Conservation (phyloP, 2,888 invertebrate species). For the Folsomia candida region DNA sequence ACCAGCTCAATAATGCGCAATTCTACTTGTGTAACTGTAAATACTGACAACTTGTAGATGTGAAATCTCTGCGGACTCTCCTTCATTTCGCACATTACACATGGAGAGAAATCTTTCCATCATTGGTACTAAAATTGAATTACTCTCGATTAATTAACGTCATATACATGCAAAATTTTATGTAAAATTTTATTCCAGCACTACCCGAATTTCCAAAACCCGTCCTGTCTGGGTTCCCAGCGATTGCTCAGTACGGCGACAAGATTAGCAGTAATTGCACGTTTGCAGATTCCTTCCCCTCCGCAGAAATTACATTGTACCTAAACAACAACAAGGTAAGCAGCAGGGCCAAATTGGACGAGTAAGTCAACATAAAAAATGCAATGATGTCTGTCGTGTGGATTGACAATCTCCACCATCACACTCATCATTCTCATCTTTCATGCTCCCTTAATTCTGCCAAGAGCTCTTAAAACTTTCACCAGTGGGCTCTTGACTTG, state of each 20-base stretch:
- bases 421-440: too few species aligned
- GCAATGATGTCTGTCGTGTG: too few species aligned
- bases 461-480: constrained; percentile 17
- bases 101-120: constrained; percentile 34
- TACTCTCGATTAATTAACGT: background rate
- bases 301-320: constrained; percentile 30
- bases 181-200: constrained; percentile 14
- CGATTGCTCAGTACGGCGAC: constrained; percentile 11
- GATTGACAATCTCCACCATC: background rate
- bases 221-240: constrained; percentile 16
- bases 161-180: background rate
- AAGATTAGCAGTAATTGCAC: constrained; percentile 31
- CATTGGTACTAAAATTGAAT: constrained; percentile 19
- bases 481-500: background rate
- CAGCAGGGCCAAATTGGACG: background rate
- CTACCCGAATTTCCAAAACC: constrained; percentile 21
- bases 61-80: constrained; percentile 33
- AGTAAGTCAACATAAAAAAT: background rate
- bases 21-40: background rate
- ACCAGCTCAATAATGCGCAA: too few species aligned
- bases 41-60: constrained; percentile 10
- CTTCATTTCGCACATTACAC: constrained; percentile 32
- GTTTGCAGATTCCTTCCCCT: constrained; percentile 25
- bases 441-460: too few species aligned
- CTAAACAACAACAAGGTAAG: constrained; percentile 36